Conservation (phyloP, 1,140 invertebrate species). For the Atta colombica region DNA sequence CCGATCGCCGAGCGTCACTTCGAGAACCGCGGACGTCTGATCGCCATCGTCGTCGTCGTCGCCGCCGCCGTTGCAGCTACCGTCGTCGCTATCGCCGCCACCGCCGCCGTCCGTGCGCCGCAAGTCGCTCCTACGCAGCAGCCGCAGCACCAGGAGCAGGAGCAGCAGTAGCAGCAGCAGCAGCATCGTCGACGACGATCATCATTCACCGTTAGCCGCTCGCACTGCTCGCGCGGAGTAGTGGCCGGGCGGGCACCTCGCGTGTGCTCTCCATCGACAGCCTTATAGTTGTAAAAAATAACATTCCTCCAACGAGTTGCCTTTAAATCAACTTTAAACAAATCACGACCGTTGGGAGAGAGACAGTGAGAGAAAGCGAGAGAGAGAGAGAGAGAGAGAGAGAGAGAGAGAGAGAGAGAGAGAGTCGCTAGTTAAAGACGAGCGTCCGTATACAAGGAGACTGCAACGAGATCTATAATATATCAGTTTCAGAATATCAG, state of each 20-base stretch:
- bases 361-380: background rate
- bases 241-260: slow-evolving; percentile 67
- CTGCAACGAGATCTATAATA: background rate
- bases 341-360: slow-evolving; percentile 70
- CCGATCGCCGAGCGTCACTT: slow-evolving; percentile 93
- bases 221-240: slow-evolving; percentile 62
- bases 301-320: slow-evolving; percentile 85
- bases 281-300: slow-evolving; percentile 84
- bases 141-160: slow-evolving; percentile 13
- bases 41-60: slow-evolving; percentile 87
- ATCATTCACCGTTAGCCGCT: slow-evolving; percentile 42
- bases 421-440: slow-evolving; percentile 49
- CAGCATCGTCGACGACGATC: slow-evolving; percentile 52
- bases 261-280: slow-evolving; percentile 78
- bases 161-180: slow-evolving; percentile 29
- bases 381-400: slow-evolving; percentile 52
- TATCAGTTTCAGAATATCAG: background rate
- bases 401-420: background rate
- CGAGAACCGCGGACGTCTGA: slow-evolving; percentile 94
- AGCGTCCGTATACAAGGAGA: slow-evolving; percentile 48
- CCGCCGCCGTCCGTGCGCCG: slow-evolving; percentile 59
- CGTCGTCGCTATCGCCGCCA: slow-evolving; percentile 27
- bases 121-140: slow-evolving; percentile 48
- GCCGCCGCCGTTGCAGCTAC: slow-evolving; percentile 52
- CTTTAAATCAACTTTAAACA: slow-evolving; percentile 79